Evolutionary conservation across 2,888 invertebrate genomes (phyloP), one percentile per base, ranked within the genome.

Genomic region (Tiliacea citrago): DNA sequence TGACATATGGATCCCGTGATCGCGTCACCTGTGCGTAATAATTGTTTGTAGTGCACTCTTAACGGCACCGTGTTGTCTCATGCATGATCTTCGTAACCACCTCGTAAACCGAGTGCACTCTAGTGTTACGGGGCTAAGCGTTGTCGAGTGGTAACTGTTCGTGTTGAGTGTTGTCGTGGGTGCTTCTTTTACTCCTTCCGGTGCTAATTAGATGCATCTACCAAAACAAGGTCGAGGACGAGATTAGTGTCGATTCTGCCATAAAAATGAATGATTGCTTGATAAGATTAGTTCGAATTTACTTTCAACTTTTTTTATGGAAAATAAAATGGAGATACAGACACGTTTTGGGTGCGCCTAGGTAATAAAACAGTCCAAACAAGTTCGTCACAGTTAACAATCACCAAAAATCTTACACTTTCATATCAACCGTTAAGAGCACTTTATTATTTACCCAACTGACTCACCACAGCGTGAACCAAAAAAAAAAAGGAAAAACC

Each of bases 1-100:
- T 90, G 94, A 94, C 94, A 94, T 92, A 92, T 90, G 90, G 90
- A 91, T 92, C 91, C 91, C 91, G 92, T 93, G 92, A 92, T 83
- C 89, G 82, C 90, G 88, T 89, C 90, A 88, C 83, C 81, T 86
- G 83, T 81, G 85, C 86, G 89, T 89, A 87, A 89, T 93, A 91
- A 93, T 93, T 91, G 88, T 87, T 85, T 79, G 35, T 79, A 85
- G 83, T 77, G 79, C 67, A 77, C 42, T 58, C 66, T 76, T 88
- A 87, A 86, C 85, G 86, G 85, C 78, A 88, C 75, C 82, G 65
- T 84, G 86, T 86, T 78, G 82, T 80, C 80, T 86, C 79, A 88
- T 74, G 78, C 86, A 80, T 86, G 88, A 80, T 86, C 78, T 82
- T 74, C 49, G 66, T 78, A 77, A 84, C 73, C 63, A 80, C 61